Conservation (phyloP, 2,888 invertebrate genomes). For the Eupeodes luniger region DNA sequence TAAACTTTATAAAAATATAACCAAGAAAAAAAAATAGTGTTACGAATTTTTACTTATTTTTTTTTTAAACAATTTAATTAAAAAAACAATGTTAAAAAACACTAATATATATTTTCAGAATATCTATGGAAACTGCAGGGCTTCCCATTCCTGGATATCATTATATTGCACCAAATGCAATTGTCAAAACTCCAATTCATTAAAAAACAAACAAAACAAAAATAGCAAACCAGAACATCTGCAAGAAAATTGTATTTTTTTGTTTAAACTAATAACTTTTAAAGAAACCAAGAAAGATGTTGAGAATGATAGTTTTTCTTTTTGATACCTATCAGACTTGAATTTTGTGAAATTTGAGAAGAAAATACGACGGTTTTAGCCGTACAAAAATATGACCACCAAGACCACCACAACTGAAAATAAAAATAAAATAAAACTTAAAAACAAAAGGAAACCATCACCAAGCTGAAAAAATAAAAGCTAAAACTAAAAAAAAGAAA, state of each 20-base stretch:
- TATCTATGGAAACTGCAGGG: slow-evolving; percentile 97
- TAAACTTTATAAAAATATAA: slow-evolving; percentile 23
- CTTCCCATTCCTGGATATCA: slow-evolving; percentile 95
- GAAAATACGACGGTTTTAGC: slow-evolving; percentile 43
- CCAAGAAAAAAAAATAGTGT: slow-evolving; percentile 6
- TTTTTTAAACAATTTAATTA: slow-evolving; percentile 32
- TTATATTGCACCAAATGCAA: slow-evolving; percentile 96
- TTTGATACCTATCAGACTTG: slow-evolving; percentile 33
- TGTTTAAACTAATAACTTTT: slow-evolving; percentile 33
- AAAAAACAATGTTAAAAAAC: slow-evolving; percentile 29
- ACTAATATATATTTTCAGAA: slow-evolving; percentile 86
- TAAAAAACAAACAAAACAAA: slow-evolving; percentile 84
- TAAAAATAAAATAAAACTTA: slow-evolving; percentile 1
- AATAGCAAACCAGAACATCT: slow-evolving; percentile 2
- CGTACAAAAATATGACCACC: slow-evolving; percentile 61
- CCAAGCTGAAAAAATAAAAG: slow-evolving; percentile 53
- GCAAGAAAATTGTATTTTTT: slow-evolving; percentile 31
- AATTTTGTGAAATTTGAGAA: slow-evolving; percentile 15
- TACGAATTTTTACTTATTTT: slow-evolving; percentile 20
- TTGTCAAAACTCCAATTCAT: slow-evolving; percentile 96
- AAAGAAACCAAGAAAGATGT: slow-evolving; percentile 48
- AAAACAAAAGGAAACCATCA: slow-evolving; percentile 39
- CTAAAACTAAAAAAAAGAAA: slow-evolving; percentile 27
- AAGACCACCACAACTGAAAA: slow-evolving; percentile 64
- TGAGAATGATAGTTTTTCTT: slow-evolving; percentile 38